phyloP scores from a whole-genome alignment of 2,797 vertebrate species.

The Botia almorhae region DNA sequence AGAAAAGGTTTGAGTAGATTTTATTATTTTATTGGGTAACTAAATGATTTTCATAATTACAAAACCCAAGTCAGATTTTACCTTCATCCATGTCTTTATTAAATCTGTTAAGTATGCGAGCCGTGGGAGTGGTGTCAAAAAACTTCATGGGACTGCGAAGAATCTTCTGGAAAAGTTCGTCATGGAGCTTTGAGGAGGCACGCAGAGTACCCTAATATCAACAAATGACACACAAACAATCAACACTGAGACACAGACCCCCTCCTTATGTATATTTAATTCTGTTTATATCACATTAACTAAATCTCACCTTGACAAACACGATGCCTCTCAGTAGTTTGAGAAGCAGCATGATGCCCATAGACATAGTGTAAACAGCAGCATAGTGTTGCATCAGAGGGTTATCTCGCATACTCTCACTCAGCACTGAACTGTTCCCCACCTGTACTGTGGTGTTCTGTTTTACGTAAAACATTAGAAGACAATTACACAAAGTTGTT shows the following conservation, averaged over 20 bases:
- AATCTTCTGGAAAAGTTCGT: slow-evolving; percentile 88
- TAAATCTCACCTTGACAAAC: slow-evolving; percentile 86
- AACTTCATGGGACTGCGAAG: slow-evolving; percentile 94
- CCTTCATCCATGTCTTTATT: slow-evolving; percentile 96
- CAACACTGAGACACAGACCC: not conserved
- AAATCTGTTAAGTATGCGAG: slow-evolving; percentile 89
- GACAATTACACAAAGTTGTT: slow-evolving; percentile 35
- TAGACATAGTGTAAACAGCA: slow-evolving; percentile 87
- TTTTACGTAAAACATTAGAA: not conserved
- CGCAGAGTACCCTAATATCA: slow-evolving; percentile 82
- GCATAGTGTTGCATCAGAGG: slow-evolving; percentile 88
- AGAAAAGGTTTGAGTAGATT: slow-evolving; percentile 18
- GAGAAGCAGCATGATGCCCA: slow-evolving; percentile 89
- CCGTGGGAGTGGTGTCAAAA: slow-evolving; percentile 89
- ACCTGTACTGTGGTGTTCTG: slow-evolving; percentile 82
- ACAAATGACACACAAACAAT: not conserved
- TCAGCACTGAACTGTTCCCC: slow-evolving; percentile 82
- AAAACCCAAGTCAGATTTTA: slow-evolving; percentile 54
- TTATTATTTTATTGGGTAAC: not conserved
- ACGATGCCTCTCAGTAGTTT: slow-evolving; percentile 86
- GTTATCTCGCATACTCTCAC: slow-evolving; percentile 89
- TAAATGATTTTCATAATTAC: not conserved
- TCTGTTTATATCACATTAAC: not conserved
- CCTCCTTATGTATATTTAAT: not conserved
- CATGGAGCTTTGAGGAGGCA: slow-evolving; percentile 89